Base-by-base conservation (phyloP, 2,113 vertebrate genomes). In the Galbula dea region DNA sequence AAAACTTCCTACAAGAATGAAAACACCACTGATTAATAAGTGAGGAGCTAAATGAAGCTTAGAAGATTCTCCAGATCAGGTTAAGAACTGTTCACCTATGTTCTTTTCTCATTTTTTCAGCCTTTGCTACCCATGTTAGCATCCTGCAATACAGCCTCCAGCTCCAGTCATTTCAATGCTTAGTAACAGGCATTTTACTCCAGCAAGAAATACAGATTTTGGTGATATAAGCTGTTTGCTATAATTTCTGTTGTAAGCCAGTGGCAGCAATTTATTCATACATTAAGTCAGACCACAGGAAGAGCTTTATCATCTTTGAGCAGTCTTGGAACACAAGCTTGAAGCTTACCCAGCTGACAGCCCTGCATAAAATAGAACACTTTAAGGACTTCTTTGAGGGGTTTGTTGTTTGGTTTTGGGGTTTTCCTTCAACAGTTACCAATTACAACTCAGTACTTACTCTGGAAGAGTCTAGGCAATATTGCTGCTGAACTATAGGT, bases 281-380 rank as follows among this genome's bases (percentile, higher is more conserved):
- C 79, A 45, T 14, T 43, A 43, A 85, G 39, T 86, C 58, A 95
- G 89, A 96, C 76, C 52, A 83, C 58, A 94, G 89, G 63, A 90
- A 78, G 65, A 92, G 29, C 63, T 94, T 93, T 69, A 49, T 45
- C 43, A 75, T 32, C 62, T 82, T 45, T 11, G 2, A 85, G n/a
- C 62, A 84, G 46, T 76, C 93, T 95, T 92, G 85, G 89, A 94
- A 95, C 83, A 94, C 55, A 85, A 73, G 20, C 57, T 39, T 72
- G 52, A 77, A 81, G 26, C 24, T 59, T 51, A 43, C 41, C 27
- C 65, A 93, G 12, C 63, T 74, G 39, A 67, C 43, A 96, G 68
- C 75, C 79, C 88, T 71, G 26, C 14, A 67, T 54, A 32, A 80
- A 78, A 83, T 3, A 73, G 21, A 67, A 57, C 69, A 48, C 20